Conservation (phyloP, 2,797 vertebrate species). For the Euthynnus affinis region DNA sequence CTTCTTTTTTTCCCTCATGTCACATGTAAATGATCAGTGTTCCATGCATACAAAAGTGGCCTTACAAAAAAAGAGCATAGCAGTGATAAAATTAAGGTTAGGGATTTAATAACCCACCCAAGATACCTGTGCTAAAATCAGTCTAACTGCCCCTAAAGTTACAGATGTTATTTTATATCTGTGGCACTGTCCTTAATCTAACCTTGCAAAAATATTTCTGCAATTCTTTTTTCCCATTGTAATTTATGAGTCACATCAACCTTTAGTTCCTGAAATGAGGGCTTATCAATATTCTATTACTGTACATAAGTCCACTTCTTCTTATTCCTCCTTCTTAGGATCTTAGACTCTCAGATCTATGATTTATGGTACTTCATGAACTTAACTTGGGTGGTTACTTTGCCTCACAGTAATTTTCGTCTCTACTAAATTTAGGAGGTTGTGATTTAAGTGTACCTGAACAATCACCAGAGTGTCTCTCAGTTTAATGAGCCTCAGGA, state of each 20-base stretch:
- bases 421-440: constrained; percentile 81
- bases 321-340: constrained; percentile 40
- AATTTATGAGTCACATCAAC: constrained; percentile 30
- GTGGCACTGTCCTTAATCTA: constrained; percentile 24
- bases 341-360: constrained; percentile 60
- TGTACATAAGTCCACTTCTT: constrained; percentile 47
- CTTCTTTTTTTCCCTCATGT: not conserved
- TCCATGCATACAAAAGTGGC: constrained; percentile 4
- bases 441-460: constrained; percentile 87
- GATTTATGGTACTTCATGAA: constrained; percentile 68
- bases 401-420: constrained; percentile 68
- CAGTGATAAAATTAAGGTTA: not conserved
- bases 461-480: constrained; percentile 86
- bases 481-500: constrained; percentile 86
- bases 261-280: constrained; percentile 37
- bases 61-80: not conserved
- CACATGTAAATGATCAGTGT: constrained; percentile 9
- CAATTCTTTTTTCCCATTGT: constrained; percentile 23
- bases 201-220: constrained; percentile 32
- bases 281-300: constrained; percentile 60
- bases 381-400: constrained; percentile 69
- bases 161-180: constrained; percentile 10
- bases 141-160: constrained; percentile 7
- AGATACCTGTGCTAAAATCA: constrained; percentile 6
- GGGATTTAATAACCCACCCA: constrained; percentile 3